A percentile compares a stretch with the other conserved stretches of the same genome.
Evolutionary conservation across 2,113 vertebrate genomes (phyloP).

Genomic region (Caloenas nicobarica): DNA sequence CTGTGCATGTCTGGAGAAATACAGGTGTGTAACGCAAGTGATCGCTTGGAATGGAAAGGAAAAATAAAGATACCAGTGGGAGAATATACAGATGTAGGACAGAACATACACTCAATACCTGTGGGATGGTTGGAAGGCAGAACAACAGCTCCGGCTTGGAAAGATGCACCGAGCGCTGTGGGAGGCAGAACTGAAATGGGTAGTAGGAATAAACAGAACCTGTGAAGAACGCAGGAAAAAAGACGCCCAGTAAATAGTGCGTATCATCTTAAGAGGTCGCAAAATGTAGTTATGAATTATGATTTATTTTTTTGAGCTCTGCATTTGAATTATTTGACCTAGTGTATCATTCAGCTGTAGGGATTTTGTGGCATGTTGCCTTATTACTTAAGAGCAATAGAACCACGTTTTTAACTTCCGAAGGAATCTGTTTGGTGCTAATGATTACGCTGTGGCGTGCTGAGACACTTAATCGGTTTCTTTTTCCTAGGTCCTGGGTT

Average conservation of each 20-base stretch:
- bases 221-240: not conserved
- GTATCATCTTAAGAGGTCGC: not conserved
- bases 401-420: not conserved
- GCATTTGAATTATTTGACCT: not conserved
- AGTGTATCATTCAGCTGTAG: fast-evolving
- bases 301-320: not conserved
- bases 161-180: fast-evolving
- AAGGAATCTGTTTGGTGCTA: not conserved
- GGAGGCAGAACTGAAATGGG: not conserved
- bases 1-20: not conserved
- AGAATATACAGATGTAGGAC: not conserved
- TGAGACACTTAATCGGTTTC: not conserved
- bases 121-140: not conserved
- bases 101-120: not conserved
- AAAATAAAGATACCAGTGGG: not conserved
- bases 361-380: not conserved
- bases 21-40: not conserved
- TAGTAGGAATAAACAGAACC: not conserved
- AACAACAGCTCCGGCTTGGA: not conserved
- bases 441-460: not conserved
- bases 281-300: not conserved
- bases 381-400: not conserved
- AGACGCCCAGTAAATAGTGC: not conserved
- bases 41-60: not conserved
- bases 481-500: not conserved